phyloP scores from a whole-genome alignment of 2,797 vertebrate genomes.

The Neosilurus hyrtlii region DNA sequence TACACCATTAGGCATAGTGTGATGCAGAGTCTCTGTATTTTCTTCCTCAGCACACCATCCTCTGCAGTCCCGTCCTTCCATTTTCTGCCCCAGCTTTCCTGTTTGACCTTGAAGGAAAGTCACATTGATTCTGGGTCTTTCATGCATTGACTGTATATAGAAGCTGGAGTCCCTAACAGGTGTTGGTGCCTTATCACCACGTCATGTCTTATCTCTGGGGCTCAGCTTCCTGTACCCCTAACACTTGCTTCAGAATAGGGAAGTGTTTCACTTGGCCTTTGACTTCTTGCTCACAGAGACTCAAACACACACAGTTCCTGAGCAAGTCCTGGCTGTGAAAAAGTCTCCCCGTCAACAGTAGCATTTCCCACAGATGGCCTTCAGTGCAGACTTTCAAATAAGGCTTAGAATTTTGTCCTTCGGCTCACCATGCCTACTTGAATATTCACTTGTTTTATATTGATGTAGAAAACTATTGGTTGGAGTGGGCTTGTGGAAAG shows the following conservation, averaged over 20 bases:
- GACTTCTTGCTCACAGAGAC: constrained; percentile 57
- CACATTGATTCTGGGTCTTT: constrained; percentile 53
- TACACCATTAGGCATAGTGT: constrained; percentile 72
- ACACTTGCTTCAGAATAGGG: constrained; percentile 68
- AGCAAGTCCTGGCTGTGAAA: constrained; percentile 1
- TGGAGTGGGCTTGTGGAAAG: constrained; percentile 62
- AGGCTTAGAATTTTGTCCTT: background rate
- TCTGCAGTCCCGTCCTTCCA: constrained; percentile 32
- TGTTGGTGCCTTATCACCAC: constrained; percentile 73
- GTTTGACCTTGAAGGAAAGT: constrained; percentile 60
- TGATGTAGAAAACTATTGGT: background rate
- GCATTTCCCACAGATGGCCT: constrained; percentile 31
- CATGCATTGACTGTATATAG: constrained; percentile 29
- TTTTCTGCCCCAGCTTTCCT: constrained; percentile 48
- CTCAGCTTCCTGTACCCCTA: constrained; percentile 76
- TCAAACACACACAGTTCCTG: constrained; percentile 15
- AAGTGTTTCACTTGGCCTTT: constrained; percentile 80
- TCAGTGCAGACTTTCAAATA: background rate
- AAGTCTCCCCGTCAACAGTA: constrained; percentile 19
- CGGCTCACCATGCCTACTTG: background rate
- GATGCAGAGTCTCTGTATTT: constrained; percentile 57
- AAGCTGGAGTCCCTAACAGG: constrained; percentile 70
- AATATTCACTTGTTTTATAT: background rate
- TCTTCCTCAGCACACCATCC: constrained; percentile 35
- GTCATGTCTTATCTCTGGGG: constrained; percentile 72